Base-by-base conservation (phyloP, 2,113 vertebrate genomes). In the Myrmophylax atrothorax region DNA sequence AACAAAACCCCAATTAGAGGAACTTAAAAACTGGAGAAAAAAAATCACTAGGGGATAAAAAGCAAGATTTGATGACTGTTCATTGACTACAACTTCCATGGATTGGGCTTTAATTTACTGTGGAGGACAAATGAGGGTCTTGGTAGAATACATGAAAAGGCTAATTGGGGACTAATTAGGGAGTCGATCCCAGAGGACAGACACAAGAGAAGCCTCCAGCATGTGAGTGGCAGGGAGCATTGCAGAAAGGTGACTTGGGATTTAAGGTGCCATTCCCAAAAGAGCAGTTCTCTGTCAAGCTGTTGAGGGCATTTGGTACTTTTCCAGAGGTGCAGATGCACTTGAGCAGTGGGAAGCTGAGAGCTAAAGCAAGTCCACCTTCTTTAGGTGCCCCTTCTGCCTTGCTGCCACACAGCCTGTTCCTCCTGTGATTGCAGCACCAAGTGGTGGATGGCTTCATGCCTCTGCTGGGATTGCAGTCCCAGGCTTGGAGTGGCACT, bases 241-340 rank as follows among this genome's bases (percentile, higher is more conserved):
- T 87, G 15, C 84, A 40, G 72, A 52, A 66, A 15, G 46, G 49
- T 31, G 53, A 62, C 66, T 82, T 16, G 4, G 59, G 76, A 77
- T 64, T 80, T 59, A 83, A 90, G 69, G 56, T 40, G 75, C 64
- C 28, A 3, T 63, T 80, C 85, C 93, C 93, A 40, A 56, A 67
- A 52, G 87, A 80, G 72, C 78, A 59, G 60, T 10, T 77, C 76
- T 67, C 77, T 59, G 76, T 77, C 73, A 46, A 18, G 68, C 94
- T 84, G 55, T 68, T 8, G 11, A 84, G 46, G 46, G 63, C 12
- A 4, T 35, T 76, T 90, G 85, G 76, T 89, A 6, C 64, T 82
- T 78, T 75, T 81, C 79, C 92, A 90, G 88, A 63, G 91, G 83
- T 94, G 94, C 92, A 92, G 93, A 86, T 59, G 86, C 35, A 53